Base-by-base conservation (phyloP, 2,888 invertebrate species). In the Diarsia brunnea region DNA sequence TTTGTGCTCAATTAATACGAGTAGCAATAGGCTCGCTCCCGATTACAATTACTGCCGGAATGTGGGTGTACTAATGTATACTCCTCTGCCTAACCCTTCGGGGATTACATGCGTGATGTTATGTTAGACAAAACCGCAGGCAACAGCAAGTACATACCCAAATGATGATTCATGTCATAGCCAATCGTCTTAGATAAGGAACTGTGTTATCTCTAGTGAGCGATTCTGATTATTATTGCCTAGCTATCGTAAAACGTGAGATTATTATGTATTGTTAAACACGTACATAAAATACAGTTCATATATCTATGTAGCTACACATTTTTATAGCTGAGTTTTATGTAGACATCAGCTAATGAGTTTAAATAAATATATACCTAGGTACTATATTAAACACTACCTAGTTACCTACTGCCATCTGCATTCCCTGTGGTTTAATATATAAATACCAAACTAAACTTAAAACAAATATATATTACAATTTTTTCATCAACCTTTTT, bases 211-310 rank as follows among this genome's bases (percentile, higher is more conserved):
- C 81, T n/a, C 4, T 1, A 81, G 51, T 60, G 16, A 81, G 81
- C 58, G 5, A 10, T 31, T 60, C 10, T 75, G 81, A 78, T 78
- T 79, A 65, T 38, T 53, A 73, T 38, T 1, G 73, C 12, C 38
- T 43, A 65, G 65, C 60, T 69, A 75, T 75, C 75, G 43, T 69
- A 65, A 79, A 75, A 79, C 79, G 79, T 81, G 79, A 47, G 27
- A 60, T 31, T 53, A 47, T 75, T 53, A 47, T 75, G 31, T 49
- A 43, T 65, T 64, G 47, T 75, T 60, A 0, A 21, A 81, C 47
- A 81, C 79, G 79, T 81, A 79, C 55, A 19, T 43, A 4, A n/a
- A 8, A 63, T 12, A 66, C 3, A 24, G 24, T 61, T 45, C 31
- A 73, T 60, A 4, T 43, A 16, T 7, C n/a, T 51, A n/a, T 27